These are phyloP conservation scores for Xenentodon cancila DNA, from an alignment of 2,797 vertebrate genomes.

Conservation along the genomic window DNA sequence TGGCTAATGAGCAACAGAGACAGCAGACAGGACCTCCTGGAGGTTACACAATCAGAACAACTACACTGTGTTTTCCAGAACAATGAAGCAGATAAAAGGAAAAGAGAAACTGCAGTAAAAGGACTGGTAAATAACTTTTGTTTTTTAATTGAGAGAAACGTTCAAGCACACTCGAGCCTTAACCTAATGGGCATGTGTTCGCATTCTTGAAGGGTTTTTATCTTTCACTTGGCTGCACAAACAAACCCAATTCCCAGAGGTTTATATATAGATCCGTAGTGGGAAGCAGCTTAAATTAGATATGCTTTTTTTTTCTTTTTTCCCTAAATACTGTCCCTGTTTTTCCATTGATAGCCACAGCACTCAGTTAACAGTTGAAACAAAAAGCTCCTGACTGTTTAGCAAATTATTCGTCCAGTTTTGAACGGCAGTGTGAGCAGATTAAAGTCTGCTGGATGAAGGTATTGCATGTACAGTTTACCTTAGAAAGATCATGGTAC, in stretches of 20 bases:
- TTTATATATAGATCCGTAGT: slow-evolving; percentile 65
- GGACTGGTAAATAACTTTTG: neutral
- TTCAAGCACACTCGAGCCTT: slow-evolving; percentile 5
- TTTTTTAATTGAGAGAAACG: slow-evolving; percentile 16
- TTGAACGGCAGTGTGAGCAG: neutral
- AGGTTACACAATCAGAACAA: slow-evolving; percentile 56
- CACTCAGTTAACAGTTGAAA: slow-evolving; percentile 14
- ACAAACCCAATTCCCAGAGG: slow-evolving; percentile 62
- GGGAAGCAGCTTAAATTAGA: slow-evolving; percentile 70
- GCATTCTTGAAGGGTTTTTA: slow-evolving; percentile 28
- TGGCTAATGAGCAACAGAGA: slow-evolving; percentile 69
- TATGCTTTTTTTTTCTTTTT: slow-evolving; percentile 13
- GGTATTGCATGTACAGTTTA: slow-evolving; percentile 55
- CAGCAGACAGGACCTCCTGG: slow-evolving; percentile 34
- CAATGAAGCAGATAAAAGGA: slow-evolving; percentile 11
- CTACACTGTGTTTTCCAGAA: slow-evolving; percentile 30
- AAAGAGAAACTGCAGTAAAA: neutral
- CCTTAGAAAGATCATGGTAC: slow-evolving; percentile 90
- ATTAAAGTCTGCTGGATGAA: no score
- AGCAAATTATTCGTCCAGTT: neutral
- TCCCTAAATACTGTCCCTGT: slow-evolving; percentile 52
- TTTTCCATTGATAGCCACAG: slow-evolving; percentile 60
- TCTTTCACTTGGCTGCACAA: slow-evolving; percentile 36
- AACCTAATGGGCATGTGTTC: slow-evolving; percentile 24
- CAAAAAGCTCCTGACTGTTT: slow-evolving; percentile 3